Base-by-base conservation (phyloP, 2,797 vertebrate species). In the Trematomus bernacchii region DNA sequence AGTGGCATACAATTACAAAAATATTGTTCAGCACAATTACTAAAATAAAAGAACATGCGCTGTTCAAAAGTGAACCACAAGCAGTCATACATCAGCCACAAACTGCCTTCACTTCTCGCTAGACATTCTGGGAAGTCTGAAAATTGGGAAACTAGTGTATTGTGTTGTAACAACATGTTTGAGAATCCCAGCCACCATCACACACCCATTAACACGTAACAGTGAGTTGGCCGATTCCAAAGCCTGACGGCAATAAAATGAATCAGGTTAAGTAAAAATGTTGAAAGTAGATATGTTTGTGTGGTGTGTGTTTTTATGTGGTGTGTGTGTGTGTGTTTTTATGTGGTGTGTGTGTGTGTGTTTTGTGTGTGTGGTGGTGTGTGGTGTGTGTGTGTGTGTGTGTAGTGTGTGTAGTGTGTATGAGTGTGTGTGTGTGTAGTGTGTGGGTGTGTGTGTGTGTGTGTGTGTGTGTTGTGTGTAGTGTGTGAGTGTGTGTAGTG, bases 81-180 rank as follows among this genome's bases (percentile, higher is more conserved):
- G 1, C 0, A 0, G 11, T 59, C 69, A 27, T 9, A 3, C 4
- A 52, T 23, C 10, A 6, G 6, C 46, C 11, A 44, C 12, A 18
- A 40, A 62, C 42, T n/a, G 10, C 16, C n/a, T 76, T 10, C n/a
- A 11, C 33, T 21, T 66, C 33, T 73, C 43, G 27, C n/a, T 27
- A 7, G 46, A 71, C 27, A 23, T 80, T 65, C 37, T 80, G 51
- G 77, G 51, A 80, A 84, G 46, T 73, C 33, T 72, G 46, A 68
- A 69, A 75, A 2, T 9, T n/a, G 10, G 57, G 51, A 68, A 77
- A 83, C 42, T 66, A 66, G 59, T 3, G 19, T 44, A n/a, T 80
- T 74, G 58, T 44, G 0, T 70, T 40, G 71, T 5, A 27, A 80
- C 30, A 57, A 16, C 58, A 2, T 40, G 50, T 62, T 47, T 0